Evolutionary conservation across 2,113 vertebrate genomes (phyloP).

Genomic region (Heterochromis multidens): DNA sequence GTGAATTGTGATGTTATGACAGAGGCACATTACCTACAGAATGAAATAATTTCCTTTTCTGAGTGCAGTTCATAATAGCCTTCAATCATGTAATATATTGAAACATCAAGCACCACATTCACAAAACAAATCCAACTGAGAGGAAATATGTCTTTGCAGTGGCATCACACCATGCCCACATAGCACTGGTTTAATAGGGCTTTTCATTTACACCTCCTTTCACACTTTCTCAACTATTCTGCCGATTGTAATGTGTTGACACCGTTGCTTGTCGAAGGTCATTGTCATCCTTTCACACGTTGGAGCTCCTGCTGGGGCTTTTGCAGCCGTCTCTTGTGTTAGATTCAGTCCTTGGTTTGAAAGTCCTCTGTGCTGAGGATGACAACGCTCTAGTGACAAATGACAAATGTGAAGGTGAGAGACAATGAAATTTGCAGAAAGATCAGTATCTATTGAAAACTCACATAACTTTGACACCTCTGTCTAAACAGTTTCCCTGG

Average conservation of each 20-base stretch:
- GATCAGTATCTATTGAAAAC: conserved; percentile 10
- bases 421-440: conserved; percentile 22
- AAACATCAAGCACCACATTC: neutral
- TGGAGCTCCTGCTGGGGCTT: conserved; percentile 17
- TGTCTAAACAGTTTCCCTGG: conserved; percentile 20
- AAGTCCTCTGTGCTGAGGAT: neutral
- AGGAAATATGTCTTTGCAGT: conserved; percentile 4
- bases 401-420: conserved; percentile 29
- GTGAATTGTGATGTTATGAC: neutral
- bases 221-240: conserved; percentile 15
- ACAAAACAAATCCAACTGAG: neutral
- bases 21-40: neutral
- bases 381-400: neutral
- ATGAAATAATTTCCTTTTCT: neutral
- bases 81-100: neutral
- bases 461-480: conserved; percentile 12
- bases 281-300: conserved; percentile 22
- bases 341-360: neutral
- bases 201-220: conserved; percentile 48
- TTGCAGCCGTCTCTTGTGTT: neutral
- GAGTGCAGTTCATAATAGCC: neutral
- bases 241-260: conserved; percentile 29
- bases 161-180: neutral
- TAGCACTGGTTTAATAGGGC: neutral
- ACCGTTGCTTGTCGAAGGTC: conserved; percentile 33